These are phyloP conservation scores for Tupaia chinensis DNA, from an alignment of 2,113 vertebrate species.

Conservation along the genomic window DNA sequence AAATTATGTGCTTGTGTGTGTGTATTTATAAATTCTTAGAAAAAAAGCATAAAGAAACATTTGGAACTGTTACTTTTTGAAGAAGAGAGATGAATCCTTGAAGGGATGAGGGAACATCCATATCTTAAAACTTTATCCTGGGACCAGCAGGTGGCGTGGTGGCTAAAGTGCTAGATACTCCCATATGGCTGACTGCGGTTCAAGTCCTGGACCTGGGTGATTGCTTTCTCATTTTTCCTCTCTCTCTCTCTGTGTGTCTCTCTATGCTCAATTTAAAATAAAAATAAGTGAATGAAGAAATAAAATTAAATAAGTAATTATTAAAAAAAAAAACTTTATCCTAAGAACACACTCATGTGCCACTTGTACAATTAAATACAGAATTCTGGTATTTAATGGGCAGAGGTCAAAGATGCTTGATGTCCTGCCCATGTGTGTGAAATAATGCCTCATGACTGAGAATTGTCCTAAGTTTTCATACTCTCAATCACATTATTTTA, in stretches of 20 bases:
- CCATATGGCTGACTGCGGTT: too few species aligned
- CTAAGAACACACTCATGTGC: background rate
- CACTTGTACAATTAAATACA: background rate
- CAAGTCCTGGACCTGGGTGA: too few species aligned
- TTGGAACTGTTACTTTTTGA: background rate
- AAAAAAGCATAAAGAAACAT: background rate
- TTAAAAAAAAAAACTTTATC: background rate
- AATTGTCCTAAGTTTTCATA: background rate
- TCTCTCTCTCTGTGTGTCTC: too few species aligned
- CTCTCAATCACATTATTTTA: background rate
- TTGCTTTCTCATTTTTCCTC: too few species aligned
- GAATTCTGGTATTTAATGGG: slow-evolving; percentile 22
- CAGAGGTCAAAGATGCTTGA: background rate
- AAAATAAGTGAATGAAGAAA: too few species aligned
- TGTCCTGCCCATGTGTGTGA: background rate
- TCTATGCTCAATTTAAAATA: too few species aligned
- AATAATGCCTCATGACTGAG: background rate
- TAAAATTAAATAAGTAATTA: too few species aligned
- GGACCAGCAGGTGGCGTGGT: too few species aligned
- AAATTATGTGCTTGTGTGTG: background rate
- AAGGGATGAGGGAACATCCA: background rate
- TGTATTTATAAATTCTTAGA: background rate
- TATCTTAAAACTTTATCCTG: background rate
- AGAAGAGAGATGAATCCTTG: background rate
- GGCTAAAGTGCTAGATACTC: too few species aligned